These are phyloP conservation scores for Sebastolobus altivelis DNA, from an alignment of 2,797 vertebrate species.

Conservation along the genomic window DNA sequence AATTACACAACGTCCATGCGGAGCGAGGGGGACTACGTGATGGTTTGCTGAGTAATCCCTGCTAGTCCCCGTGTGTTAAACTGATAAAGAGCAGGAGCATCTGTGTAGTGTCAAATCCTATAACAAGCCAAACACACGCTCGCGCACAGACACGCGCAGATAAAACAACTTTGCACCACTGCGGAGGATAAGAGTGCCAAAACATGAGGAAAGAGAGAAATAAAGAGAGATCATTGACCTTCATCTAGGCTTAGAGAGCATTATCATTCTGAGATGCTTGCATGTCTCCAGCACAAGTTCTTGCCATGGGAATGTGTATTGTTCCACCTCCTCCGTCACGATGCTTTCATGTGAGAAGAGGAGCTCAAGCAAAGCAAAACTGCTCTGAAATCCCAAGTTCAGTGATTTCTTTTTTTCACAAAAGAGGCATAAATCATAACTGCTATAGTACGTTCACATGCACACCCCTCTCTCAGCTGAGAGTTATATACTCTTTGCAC, in stretches of 20 bases:
- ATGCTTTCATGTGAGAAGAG: constrained; percentile 45
- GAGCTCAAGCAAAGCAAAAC: constrained; percentile 40
- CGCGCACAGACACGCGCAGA: constrained; percentile 21
- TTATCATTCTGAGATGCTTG: constrained; percentile 43
- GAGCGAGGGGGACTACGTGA: constrained; percentile 44
- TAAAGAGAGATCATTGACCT: constrained; percentile 46
- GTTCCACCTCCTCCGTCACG: constrained; percentile 48
- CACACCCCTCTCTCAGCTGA: constrained; percentile 24
- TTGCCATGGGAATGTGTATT: constrained; percentile 52
- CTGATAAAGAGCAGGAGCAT: constrained; percentile 76
- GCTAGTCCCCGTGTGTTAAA: constrained; percentile 63
- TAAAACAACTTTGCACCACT: constrained; percentile 49
- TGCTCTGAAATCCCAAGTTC: constrained; percentile 3
- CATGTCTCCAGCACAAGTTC: constrained; percentile 37
- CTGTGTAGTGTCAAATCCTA: constrained; percentile 80
- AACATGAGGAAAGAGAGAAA: constrained; percentile 26
- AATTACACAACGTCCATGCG: constrained; percentile 49
- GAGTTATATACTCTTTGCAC: constrained; percentile 15
- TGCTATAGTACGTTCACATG: constrained; percentile 17
- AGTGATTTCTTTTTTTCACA: not conserved
- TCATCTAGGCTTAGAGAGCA: constrained; percentile 36
- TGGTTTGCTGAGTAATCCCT: constrained; percentile 78
- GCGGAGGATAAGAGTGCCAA: constrained; percentile 24
- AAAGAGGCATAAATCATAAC: constrained; percentile 29
- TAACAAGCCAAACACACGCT: constrained; percentile 54